Evolutionary conservation across 2,113 vertebrate species (phyloP).

Genomic region (Anolis sagrei): DNA sequence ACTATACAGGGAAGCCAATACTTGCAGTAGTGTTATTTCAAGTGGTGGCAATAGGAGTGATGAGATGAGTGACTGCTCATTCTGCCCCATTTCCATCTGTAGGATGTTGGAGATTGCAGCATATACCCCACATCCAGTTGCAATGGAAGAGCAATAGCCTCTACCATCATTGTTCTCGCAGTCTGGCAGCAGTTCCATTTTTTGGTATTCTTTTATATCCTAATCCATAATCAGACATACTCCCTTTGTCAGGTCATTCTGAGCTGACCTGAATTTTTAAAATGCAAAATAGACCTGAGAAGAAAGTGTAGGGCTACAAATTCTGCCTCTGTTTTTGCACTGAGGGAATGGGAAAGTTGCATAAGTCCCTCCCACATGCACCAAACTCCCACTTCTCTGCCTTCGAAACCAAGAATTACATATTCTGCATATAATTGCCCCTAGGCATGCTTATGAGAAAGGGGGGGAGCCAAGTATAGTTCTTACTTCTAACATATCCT

Average conservation of each 20-base stretch:
- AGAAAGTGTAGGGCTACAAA: not conserved
- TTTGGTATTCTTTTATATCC: not conserved
- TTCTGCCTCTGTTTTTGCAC: not conserved
- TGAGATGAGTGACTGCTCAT: too few relatives aligned
- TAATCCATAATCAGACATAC: not conserved
- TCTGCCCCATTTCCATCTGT: too few relatives aligned
- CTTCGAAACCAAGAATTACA: conserved; percentile 3
- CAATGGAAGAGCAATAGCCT: not conserved
- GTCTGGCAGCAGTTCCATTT: not conserved
- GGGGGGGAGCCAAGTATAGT: not conserved
- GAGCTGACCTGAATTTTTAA: not conserved
- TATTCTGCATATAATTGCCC: conserved; percentile 30
- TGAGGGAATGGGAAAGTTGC: not conserved
- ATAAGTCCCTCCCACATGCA: not conserved
- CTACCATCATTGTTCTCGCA: too few relatives aligned
- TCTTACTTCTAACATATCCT: conserved; percentile 26
- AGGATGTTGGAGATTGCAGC: too few relatives aligned
- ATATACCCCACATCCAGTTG: not conserved
- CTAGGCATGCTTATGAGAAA: conserved; percentile 17
- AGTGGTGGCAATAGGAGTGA: too few relatives aligned
- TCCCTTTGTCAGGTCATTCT: not conserved
- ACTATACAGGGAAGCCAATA: too few relatives aligned
- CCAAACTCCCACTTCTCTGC: not conserved
- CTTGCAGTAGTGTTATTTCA: too few relatives aligned
- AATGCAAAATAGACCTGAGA: not conserved